Conservation (phyloP, 2,888 invertebrate genomes). For the Apeira syringaria region DNA sequence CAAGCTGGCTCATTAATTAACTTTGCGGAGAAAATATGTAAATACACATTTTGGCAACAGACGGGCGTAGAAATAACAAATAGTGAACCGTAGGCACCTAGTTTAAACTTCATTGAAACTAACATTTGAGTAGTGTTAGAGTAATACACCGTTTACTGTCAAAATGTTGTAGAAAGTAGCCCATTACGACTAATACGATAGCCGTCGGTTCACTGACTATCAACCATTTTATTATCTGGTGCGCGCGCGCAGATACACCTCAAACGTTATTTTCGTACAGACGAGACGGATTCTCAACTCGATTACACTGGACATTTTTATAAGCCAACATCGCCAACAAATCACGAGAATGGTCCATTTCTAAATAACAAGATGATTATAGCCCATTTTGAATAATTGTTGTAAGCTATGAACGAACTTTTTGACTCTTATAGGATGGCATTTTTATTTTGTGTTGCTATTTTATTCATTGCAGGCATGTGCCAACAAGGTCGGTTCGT, state of each 20-base stretch:
- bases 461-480: constrained; percentile 56
- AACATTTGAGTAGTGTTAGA: constrained; percentile 44
- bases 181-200: constrained; percentile 60
- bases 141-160: constrained; percentile 52
- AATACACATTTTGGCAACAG: constrained; percentile 23
- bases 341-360: constrained; percentile 71
- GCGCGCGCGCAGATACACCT: constrained; percentile 58
- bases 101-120: constrained; percentile 52
- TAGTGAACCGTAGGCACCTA: constrained; percentile 42
- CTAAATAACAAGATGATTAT: constrained; percentile 78
- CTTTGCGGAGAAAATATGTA: constrained; percentile 16
- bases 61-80: constrained; percentile 37
- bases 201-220: constrained; percentile 56
- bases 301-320: constrained; percentile 67
- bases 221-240: constrained; percentile 62
- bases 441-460: constrained; percentile 52
- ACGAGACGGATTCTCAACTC: constrained; percentile 63
- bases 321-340: constrained; percentile 69
- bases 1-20: constrained; percentile 16
- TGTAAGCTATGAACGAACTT: constrained; percentile 67
- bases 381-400: constrained; percentile 71
- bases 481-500: constrained; percentile 52
- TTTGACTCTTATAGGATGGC: constrained; percentile 63
- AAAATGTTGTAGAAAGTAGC: constrained; percentile 54
- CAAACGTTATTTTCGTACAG: constrained; percentile 62